Base-by-base conservation (phyloP, 2,113 vertebrate genomes). In the Albula glossodonta region DNA sequence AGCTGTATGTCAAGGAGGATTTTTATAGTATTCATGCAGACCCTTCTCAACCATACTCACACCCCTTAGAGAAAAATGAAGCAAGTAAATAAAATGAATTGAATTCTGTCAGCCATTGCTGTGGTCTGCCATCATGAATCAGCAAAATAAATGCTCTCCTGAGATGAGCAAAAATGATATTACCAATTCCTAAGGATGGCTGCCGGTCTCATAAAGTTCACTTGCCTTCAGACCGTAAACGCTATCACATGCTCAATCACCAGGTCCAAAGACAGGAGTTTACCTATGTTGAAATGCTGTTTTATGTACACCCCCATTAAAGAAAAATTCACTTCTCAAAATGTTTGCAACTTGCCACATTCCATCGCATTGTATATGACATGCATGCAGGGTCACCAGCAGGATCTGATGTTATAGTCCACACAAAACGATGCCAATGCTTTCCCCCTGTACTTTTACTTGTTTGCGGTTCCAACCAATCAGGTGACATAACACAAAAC, bases 151-250 rank as follows among this genome's bases (percentile, higher is more conserved):
- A 95, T 95, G 92, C 91, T 91, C 94, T 90, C 92, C 84, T 60
- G 92, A 94, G 94, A 95, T 93, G 93, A 94, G 94, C 93, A 95
- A 95, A 94, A 93, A 91, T 92, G 92, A 92, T 94, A 95, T 94
- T 94, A 95, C 91, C 92, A 90, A 51, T 78, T 56, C 22, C 56
- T 86, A 83, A 87, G 89, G 92, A 92, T 87, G 53, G 80, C 85
- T 89, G 90, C 89, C 87, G 84, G 85, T 93, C 92, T 94, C 90
- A 87, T 95, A 94, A 95, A 95, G 94, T 93, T 93, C 90, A 93
- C 85, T 79, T 89, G 52, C 89, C 91, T 91, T 85, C 90, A 80
- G 92, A 94, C 91, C 89, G 87, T 94, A 93, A 93, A 93, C 81
- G 70, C 82, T 88, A 80, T 17, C 88, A 86, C 86, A 51, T 84